Base-by-base conservation (phyloP, 2,888 invertebrate species). In the Agapetus fuscipes region DNA sequence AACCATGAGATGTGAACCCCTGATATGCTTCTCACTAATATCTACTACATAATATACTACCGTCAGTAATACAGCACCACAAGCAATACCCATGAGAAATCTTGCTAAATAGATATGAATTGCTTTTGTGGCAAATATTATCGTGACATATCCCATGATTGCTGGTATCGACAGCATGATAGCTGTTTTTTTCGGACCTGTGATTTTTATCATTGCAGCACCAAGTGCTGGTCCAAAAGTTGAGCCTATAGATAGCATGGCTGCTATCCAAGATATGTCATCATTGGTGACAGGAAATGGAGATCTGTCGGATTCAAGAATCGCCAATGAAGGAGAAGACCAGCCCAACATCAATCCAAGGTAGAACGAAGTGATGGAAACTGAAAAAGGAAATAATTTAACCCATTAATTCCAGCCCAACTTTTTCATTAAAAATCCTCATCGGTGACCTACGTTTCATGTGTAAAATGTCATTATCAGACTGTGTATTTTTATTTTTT, bases 241-340 rank as follows among this genome's bases (percentile, higher is more conserved):
- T 14, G 34, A 36, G 26, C 41, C 48, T 10, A 44, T 35, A 15
- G 37, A 41, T 24, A 45, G 25, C 15, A 39, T 20, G 7, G 46
- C 39, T 9, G 44, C 44, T 34, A 61, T 58, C 62, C 61, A 62
- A 0, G 61, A 59, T 2, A 59, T 59, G 28, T 61, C 59, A 46
- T 54, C 52, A 12, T 59, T 59, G 2, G 56, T 58, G 36, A 61
- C 47, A 9, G 46, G 50, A 7, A 61, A 48, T 24, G 53, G 56
- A 12, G 60, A 59, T 3, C 55, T 49, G 3, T 53, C 33, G 3
- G 53, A 52, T 46, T 61, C 58, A 34, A 62, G 37, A 20, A 51
- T 51, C 14, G 59, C 61, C 13, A 62, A 46, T 2, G 53, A 57
- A 24, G 62, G 61, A 10, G 62, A 62, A 4, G 61, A 59, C 62